Evolutionary conservation across 2,113 vertebrate species (phyloP).

Genomic region (Pipra filicauda): DNA sequence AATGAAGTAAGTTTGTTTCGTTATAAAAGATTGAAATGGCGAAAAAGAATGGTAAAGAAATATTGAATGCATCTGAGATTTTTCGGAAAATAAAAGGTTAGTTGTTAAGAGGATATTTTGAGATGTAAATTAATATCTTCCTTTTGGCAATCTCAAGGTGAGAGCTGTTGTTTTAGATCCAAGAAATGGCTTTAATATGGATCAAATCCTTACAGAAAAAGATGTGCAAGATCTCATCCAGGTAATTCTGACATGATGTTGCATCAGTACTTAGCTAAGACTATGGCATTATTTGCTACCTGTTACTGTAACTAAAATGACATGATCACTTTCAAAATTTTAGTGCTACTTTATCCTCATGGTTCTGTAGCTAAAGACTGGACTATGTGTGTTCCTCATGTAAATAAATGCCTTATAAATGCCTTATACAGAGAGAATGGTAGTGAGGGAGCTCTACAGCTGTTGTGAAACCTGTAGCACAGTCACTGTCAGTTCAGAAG

Average conservation of each 20-base stretch:
- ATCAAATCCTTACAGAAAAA: constrained; percentile 75
- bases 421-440: background rate
- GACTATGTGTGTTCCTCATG: background rate
- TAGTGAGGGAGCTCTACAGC: background rate
- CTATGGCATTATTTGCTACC: background rate
- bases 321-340: background rate
- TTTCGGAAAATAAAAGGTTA: background rate
- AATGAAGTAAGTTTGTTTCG: background rate
- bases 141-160: constrained; percentile 75
- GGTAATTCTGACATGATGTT: constrained; percentile 70
- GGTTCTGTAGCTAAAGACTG: background rate
- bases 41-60: background rate
- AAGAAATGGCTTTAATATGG: constrained; percentile 81
- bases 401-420: background rate
- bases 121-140: background rate
- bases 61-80: background rate
- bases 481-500: background rate
- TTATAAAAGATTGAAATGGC: background rate
- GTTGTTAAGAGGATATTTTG: background rate
- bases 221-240: constrained; percentile 83
- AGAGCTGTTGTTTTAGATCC: constrained; percentile 88
- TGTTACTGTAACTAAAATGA: background rate
- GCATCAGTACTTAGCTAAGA: background rate
- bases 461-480: background rate
- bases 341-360: background rate